These are phyloP conservation scores for Podargus strigoides DNA, from an alignment of 2,797 vertebrate species.

Conservation along the genomic window DNA sequence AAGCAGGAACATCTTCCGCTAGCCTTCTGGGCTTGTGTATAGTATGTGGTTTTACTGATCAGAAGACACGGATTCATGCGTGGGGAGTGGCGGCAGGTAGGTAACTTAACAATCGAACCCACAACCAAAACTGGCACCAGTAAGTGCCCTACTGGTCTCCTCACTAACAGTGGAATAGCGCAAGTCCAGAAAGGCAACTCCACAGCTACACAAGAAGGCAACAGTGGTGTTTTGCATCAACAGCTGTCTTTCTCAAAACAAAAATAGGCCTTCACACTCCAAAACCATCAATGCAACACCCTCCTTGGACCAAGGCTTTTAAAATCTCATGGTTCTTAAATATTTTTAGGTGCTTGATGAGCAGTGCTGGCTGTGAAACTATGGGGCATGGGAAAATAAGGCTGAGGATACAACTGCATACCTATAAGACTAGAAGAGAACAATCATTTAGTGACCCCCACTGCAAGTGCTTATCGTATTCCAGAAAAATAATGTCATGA, in stretches of 20 bases:
- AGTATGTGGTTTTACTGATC: background rate
- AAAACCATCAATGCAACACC: background rate
- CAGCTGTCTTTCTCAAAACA: background rate
- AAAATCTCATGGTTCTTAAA: background rate
- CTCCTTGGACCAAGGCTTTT: background rate
- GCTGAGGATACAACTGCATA: background rate
- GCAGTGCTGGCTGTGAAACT: background rate
- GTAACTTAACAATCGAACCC: background rate
- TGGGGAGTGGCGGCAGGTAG: background rate
- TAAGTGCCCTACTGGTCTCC: background rate
- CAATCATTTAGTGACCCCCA: rapidly evolving
- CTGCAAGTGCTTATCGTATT: background rate
- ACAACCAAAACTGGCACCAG: background rate
- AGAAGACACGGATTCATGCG: background rate
- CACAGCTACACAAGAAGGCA: background rate
- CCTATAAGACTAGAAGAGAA: background rate
- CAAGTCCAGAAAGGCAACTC: background rate
- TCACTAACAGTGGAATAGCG: background rate
- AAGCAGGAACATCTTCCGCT: background rate
- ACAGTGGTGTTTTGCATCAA: background rate
- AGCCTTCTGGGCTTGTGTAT: background rate
- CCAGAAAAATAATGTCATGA: background rate
- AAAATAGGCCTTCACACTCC: background rate
- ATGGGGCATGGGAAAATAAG: background rate
- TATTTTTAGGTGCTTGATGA: background rate